These are phyloP conservation scores for pig (Sus scrofa) DNA, from an alignment of 2,113 vertebrate genomes.

Conservation along the genomic window T2T-Sscrofa CM000819.6:73922501-73923000, in stretches of 20 bases:
- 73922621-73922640: not conserved
- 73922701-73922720: not conserved
- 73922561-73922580: not conserved
- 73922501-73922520: not conserved
- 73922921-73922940: not conserved
- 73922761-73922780: not conserved
- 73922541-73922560: not conserved
- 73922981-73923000: not conserved
- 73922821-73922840: not conserved
- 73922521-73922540: not conserved
- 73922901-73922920: rapidly evolving
- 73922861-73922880: not conserved
- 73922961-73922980: not conserved
- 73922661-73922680: not conserved
- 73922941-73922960: not conserved
- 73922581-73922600: too few relatives aligned
- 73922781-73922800: not conserved
- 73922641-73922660: not conserved
- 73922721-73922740: not conserved
- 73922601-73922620: not conserved
- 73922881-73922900: not conserved
- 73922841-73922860: not conserved
- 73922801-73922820: not conserved
- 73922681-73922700: not conserved
- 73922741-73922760: not conserved